A percentile compares a stretch with the other conserved stretches of the same genome.
These are phyloP conservation scores for Mobula hypostoma DNA, from an alignment of 2,113 vertebrate species.

Conservation along the genomic window DNA sequence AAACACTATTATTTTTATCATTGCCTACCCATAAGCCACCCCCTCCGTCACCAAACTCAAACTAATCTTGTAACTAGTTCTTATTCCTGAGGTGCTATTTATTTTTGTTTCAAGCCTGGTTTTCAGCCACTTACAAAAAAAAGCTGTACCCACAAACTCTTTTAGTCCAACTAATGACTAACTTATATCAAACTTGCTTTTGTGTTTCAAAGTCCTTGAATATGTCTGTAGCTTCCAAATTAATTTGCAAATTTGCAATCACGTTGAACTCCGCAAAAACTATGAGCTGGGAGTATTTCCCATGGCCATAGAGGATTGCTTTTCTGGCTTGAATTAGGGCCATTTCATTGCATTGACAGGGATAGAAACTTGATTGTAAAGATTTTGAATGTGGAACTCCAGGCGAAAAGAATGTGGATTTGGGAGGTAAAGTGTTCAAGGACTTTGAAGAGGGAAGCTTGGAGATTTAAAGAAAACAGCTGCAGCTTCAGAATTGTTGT, in stretches of 20 bases:
- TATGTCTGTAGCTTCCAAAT: background rate
- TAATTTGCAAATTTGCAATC: background rate
- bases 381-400: background rate
- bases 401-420: background rate
- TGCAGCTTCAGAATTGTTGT: background rate
- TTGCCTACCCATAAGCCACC: too few relatives aligned
- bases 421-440: background rate
- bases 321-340: slow-evolving; percentile 7
- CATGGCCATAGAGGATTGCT: background rate
- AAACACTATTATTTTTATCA: background rate
- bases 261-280: background rate
- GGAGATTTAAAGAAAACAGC: too few relatives aligned
- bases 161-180: background rate
- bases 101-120: background rate
- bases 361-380: background rate
- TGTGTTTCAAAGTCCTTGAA: background rate
- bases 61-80: background rate
- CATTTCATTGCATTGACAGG: background rate
- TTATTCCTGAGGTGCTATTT: background rate
- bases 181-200: background rate
- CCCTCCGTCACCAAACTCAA: too few relatives aligned
- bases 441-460: background rate
- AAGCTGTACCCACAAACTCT: background rate
- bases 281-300: background rate
- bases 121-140: background rate